Evolutionary conservation across 1,140 invertebrate species (phyloP), one percentile per base, ranked within the genome.

Genomic region (Drosophila sulfurigaster): DNA sequence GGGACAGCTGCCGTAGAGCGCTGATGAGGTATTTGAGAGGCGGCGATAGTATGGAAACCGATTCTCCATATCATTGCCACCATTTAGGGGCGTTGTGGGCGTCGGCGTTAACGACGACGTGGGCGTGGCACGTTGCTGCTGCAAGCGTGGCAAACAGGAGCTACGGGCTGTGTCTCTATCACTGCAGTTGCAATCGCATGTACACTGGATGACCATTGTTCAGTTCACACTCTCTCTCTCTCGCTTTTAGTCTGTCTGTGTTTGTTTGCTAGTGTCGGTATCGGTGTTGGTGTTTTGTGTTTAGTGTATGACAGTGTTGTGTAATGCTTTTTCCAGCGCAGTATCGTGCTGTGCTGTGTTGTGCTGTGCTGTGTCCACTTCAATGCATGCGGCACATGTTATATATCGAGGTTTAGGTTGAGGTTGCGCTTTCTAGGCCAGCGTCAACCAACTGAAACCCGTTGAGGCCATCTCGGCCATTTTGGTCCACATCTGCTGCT

Each of bases 111-210:
- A 16, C 43, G 70, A 57, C 54, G 75, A 38, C 79, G n/a, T 78
- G 63, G 65, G 70, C 56, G 70, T 67, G 48, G 60, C 74, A 49
- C 75, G 67, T 64, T 30, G 43, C 32, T 45, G 64, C 30, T 32
- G 28, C 64, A 73, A 30, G 54, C 75, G 72, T 58, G 82, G 80
- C 77, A 88, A 72, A 70, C 82, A 83, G 78, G 72, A 82, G 78
- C 86, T 82, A 76, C 82, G 82, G 79, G 74, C 86, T 51, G 54
- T 57, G 54, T 91, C 82, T 88, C 75, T 86, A 80, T 91, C 86
- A 82, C 89, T 91, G 86, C 90, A 91, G 76, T 91, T 81, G 82
- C 89, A 91, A 85, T 90, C 89, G 77, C 89, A 91, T 91, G 89
- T 91, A 60, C 89, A 91, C 77, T 91, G 82, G 75, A 87, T 87